Evolutionary conservation across 2,797 vertebrate species (phyloP), one percentile per base, ranked within the genome.

Genomic region (Odontamblyopus rebecca): DNA sequence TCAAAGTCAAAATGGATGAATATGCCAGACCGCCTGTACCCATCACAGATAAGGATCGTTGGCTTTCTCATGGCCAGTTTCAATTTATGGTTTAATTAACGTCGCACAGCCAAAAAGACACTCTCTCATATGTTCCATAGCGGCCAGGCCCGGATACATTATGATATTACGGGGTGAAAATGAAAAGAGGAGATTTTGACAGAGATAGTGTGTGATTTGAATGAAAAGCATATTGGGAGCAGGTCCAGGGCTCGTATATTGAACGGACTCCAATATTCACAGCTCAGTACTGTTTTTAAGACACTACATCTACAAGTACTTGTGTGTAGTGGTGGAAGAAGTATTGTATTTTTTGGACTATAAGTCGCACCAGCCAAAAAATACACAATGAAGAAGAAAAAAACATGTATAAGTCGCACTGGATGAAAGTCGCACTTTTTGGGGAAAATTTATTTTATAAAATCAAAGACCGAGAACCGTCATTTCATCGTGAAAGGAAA

Each of bases 11-110:
- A 76, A 86, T 83, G 74, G 80, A 89, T 86, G 72, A 72, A 85
- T 72, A 67, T 64, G 73, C 77, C 57, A 76, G 79, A 75, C 78
- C 64, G 74, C 70, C 50, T 56, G 7, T 48, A 56, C 68, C 19
- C 70, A 82, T 88, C 81, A 60, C 5, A 82, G 73, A 82, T 73
- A 83, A 76, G 72, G 56, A 60, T 81, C 70, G 81, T 61, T 80
- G 72, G 74, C 79, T 74, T 75, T 74, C 82, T 74, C 69, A 72
- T 2, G 9, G 57, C 72, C 67, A 57, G 61, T 77, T 83, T 86
- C 44, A 84, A 88, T 91, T 89, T 84, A 87, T 88, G 73, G 68
- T 85, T 90, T 85, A 82, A 90, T 93, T 90, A 86, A 81, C 75
- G 85, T 75, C 87, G 84, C 50, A 71, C 59, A 63, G 75, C 66